Conservation (phyloP, 2,797 vertebrate genomes). For the Esox masquinongy region DNA sequence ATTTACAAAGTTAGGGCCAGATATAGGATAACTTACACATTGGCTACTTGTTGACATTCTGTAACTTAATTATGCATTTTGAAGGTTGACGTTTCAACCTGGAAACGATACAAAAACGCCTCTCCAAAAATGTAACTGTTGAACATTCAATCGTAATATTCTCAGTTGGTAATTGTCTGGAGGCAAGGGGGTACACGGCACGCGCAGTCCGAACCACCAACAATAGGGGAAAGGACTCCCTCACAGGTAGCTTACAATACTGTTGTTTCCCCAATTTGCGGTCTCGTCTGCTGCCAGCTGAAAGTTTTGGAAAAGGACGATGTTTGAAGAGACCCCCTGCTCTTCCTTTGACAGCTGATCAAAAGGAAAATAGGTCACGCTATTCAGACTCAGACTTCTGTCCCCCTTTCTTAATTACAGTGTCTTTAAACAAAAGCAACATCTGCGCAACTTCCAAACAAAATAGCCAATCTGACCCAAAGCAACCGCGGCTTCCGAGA, state of each 20-base stretch:
- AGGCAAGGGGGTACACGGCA: background rate
- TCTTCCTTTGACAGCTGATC: slow-evolving; percentile 86
- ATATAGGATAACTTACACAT: slow-evolving; percentile 15
- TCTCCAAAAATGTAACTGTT: slow-evolving; percentile 15
- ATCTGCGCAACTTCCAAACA: slow-evolving; percentile 84
- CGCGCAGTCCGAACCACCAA: background rate
- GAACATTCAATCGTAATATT: slow-evolving; percentile 8
- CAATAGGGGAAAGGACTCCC: slow-evolving; percentile 3
- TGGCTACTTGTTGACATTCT: slow-evolving; percentile 29
- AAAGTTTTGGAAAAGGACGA: slow-evolving; percentile 68
- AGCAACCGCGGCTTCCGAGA: slow-evolving; percentile 67
- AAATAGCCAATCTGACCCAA: slow-evolving; percentile 52
- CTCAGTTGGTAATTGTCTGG: slow-evolving; percentile 7
- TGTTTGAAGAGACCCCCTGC: slow-evolving; percentile 73
- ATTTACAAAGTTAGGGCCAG: background rate
- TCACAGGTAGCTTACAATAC: slow-evolving; percentile 37
- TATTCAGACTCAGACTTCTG: slow-evolving; percentile 85
- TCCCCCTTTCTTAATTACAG: slow-evolving; percentile 88
- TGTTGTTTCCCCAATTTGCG: slow-evolving; percentile 59
- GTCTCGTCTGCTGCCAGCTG: slow-evolving; percentile 77
- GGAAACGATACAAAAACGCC: slow-evolving; percentile 11
- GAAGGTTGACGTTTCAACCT: slow-evolving; percentile 10
- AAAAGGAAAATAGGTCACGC: slow-evolving; percentile 91
- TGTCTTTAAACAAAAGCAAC: slow-evolving; percentile 91
- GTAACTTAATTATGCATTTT: slow-evolving; percentile 6